Evolutionary conservation across 2,888 invertebrate species (phyloP).

Genomic region (Pheosia gnoma): DNA sequence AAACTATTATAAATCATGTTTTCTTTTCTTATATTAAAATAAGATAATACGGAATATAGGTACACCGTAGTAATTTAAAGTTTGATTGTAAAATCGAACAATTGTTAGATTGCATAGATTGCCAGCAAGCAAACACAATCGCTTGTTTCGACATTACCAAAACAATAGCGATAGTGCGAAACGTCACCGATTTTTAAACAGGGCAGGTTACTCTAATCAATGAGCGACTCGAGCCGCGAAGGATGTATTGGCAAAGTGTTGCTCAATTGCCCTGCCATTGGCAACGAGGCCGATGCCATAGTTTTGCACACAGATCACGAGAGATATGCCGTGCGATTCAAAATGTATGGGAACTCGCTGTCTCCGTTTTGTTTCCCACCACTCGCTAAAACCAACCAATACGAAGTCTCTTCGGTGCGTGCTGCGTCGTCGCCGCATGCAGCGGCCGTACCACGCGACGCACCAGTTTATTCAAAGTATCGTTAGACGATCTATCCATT

Average conservation of each 20-base stretch:
- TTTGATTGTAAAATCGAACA: not conserved
- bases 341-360: too few relatives aligned
- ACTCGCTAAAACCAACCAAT: too few relatives aligned
- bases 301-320: too few relatives aligned
- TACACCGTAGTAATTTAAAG: not conserved
- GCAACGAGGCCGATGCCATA: conserved; percentile 29
- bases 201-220: conserved; percentile 32
- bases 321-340: too few relatives aligned
- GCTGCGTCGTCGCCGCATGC: too few relatives aligned
- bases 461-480: too few relatives aligned
- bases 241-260: conserved; percentile 45
- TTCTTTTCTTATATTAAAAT: too few relatives aligned
- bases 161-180: conserved; percentile 27
- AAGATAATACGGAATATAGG: not conserved
- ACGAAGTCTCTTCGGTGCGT: too few relatives aligned
- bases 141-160: conserved; percentile 28
- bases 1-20: too few relatives aligned
- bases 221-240: conserved; percentile 34
- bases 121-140: conserved; percentile 13
- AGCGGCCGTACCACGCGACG: too few relatives aligned
- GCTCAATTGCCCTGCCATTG: conserved; percentile 18
- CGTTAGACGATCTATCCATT: too few relatives aligned
- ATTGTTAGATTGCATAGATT: conserved; percentile 1
- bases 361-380: too few relatives aligned
- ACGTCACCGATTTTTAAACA: conserved; percentile 14